phyloP scores from a whole-genome alignment of 2,113 vertebrate genomes.

The Actenoides lindsayi region DNA sequence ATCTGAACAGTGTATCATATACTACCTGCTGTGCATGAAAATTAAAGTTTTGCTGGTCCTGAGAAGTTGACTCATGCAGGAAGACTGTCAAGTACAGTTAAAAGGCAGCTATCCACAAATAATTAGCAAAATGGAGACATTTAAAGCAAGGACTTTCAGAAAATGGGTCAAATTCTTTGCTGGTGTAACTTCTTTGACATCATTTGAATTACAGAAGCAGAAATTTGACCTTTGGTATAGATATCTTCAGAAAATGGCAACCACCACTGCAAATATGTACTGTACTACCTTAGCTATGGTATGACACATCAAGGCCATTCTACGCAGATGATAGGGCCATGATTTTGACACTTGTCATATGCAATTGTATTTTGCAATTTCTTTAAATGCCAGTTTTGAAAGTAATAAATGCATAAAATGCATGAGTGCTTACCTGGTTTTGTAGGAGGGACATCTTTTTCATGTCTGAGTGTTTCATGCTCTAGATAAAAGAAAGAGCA shows the following conservation, averaged over 20 bases:
- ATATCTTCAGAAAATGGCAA: background rate
- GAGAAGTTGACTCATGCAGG: background rate
- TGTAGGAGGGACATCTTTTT: slow-evolving; percentile 42
- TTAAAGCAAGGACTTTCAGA: background rate
- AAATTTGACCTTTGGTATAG: background rate
- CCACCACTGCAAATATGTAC: background rate
- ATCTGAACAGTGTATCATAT: background rate
- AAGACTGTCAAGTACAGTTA: background rate
- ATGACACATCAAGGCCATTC: background rate
- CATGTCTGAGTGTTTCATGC: slow-evolving; percentile 40
- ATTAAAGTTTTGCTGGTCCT: background rate
- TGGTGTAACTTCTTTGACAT: background rate
- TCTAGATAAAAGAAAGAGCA: slow-evolving; percentile 44
- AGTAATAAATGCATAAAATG: background rate
- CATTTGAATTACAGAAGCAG: background rate
- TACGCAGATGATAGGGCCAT: background rate
- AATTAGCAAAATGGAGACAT: background rate
- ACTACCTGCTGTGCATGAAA: background rate
- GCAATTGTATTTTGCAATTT: background rate
- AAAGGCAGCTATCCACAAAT: background rate
- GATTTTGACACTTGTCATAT: background rate
- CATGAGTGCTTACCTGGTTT: slow-evolving; percentile 62
- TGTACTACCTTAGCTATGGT: background rate
- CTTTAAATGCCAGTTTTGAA: background rate
- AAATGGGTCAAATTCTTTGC: background rate